A percentile compares a stretch with the other conserved stretches of the same genome.
These are phyloP conservation scores for Cirrhinus mrigala DNA, from an alignment of 2,797 vertebrate species.

Conservation along the genomic window DNA sequence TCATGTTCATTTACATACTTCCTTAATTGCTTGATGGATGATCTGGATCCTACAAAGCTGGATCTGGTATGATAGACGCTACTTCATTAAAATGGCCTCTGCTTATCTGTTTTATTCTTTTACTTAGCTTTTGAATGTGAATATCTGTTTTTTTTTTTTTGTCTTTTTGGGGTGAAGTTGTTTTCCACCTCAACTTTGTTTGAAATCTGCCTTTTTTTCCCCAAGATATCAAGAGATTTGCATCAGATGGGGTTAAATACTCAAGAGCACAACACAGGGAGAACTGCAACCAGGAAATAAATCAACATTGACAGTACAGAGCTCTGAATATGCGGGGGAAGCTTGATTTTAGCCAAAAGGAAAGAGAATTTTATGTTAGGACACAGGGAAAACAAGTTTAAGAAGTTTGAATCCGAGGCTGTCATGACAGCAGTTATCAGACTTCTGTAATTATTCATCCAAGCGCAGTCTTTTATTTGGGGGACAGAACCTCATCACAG, in stretches of 20 bases:
- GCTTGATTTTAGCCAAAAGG: not conserved
- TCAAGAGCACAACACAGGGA: not conserved
- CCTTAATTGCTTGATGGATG: slow-evolving; percentile 29
- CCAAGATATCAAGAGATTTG: not conserved
- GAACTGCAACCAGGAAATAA: not conserved
- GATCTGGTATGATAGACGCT: not conserved
- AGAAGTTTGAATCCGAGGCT: not conserved
- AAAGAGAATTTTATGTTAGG: not conserved
- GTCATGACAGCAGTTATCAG: not conserved
- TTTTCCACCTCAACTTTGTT: not conserved
- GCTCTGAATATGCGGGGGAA: not conserved
- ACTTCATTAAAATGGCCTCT: slow-evolving; percentile 1
- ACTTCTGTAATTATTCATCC: slow-evolving; percentile 34
- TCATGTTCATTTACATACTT: slow-evolving; percentile 34
- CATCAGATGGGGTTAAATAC: not conserved
- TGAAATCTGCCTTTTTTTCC: not conserved
- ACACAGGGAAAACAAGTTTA: slow-evolving; percentile 1
- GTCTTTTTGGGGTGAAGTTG: too few relatives aligned
- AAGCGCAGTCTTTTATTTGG: slow-evolving; percentile 9
- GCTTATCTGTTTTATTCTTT: not conserved
- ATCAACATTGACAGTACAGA: not conserved
- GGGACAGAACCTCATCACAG: slow-evolving; percentile 34
- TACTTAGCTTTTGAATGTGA: not conserved
- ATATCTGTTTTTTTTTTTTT: too few relatives aligned
- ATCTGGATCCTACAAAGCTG: not conserved